Evolutionary conservation across 2,888 invertebrate species (phyloP).

Genomic region (Acleris holmiana): DNA sequence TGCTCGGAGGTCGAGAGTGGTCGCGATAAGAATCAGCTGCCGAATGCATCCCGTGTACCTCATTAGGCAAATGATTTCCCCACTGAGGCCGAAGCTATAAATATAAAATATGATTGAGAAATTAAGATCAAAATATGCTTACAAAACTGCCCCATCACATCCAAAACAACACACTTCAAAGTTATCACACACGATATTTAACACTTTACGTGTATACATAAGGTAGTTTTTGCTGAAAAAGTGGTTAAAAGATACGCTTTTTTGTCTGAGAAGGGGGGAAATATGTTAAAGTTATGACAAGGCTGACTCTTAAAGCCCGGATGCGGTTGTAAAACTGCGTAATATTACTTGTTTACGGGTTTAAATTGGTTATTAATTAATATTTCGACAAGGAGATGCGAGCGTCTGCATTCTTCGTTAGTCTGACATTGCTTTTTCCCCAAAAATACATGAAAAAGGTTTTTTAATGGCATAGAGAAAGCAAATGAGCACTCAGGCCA

Average conservation of each 20-base stretch:
- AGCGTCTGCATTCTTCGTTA: not conserved
- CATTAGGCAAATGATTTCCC: constrained; percentile 43
- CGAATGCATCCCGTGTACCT: constrained; percentile 55
- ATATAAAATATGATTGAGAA: constrained; percentile 48
- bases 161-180: too few species aligned
- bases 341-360: constrained; percentile 32
- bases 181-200: too few species aligned
- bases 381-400: too few species aligned
- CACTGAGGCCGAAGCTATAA: constrained; percentile 45
- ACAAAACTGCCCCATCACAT: not conserved
- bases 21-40: constrained; percentile 64
- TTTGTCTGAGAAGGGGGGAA: not conserved
- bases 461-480: too few species aligned
- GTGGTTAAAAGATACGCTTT: too few species aligned
- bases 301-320: constrained; percentile 44
- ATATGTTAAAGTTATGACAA: constrained; percentile 45
- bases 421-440: not conserved
- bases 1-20: constrained; percentile 60
- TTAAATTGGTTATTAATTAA: constrained; percentile 20
- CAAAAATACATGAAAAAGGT: too few species aligned
- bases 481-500: too few species aligned
- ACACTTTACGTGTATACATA: too few species aligned
- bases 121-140: constrained; percentile 37
- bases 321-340: constrained; percentile 38
- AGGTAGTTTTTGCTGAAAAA: too few species aligned